These are phyloP conservation scores for Steinernema khuongi DNA, from an alignment of 1,140 invertebrate genomes.

Conservation along the genomic window DNA sequence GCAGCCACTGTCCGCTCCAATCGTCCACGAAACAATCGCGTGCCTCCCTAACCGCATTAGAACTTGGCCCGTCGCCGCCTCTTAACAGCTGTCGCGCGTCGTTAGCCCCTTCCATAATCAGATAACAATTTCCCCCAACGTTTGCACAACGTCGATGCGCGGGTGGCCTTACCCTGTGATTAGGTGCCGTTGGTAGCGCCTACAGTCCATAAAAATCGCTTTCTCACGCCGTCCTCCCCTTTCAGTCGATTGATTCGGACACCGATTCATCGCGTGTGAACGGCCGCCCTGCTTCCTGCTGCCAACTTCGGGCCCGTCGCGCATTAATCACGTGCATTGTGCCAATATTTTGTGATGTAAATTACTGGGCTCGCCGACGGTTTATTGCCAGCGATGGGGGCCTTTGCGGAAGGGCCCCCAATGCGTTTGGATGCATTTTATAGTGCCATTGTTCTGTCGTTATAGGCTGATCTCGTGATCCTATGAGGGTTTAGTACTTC, in stretches of 20 bases:
- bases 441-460: background rate
- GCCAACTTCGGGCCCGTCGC: background rate
- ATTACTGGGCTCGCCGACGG: background rate
- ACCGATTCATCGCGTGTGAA: background rate
- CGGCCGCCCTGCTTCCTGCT: background rate
- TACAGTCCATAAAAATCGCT: too few species aligned
- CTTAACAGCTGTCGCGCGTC: background rate
- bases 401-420: background rate
- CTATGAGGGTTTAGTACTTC: too few species aligned
- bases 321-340: background rate
- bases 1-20: background rate
- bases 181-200: too few species aligned
- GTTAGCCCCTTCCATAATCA: background rate
- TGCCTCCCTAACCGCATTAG: background rate
- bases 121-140: background rate
- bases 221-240: too few species aligned
- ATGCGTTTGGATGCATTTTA: background rate
- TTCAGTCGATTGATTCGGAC: background rate
- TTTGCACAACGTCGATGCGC: too few species aligned
- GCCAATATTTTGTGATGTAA: conserved; percentile 9
- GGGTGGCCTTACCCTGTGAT: too few species aligned
- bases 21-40: background rate
- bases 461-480: background rate
- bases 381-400: background rate
- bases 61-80: background rate